A percentile compares a stretch with the other conserved stretches of the same genome.
Evolutionary conservation across 1,140 invertebrate species (phyloP).

Genomic region (Drosophila gunungcola): DNA sequence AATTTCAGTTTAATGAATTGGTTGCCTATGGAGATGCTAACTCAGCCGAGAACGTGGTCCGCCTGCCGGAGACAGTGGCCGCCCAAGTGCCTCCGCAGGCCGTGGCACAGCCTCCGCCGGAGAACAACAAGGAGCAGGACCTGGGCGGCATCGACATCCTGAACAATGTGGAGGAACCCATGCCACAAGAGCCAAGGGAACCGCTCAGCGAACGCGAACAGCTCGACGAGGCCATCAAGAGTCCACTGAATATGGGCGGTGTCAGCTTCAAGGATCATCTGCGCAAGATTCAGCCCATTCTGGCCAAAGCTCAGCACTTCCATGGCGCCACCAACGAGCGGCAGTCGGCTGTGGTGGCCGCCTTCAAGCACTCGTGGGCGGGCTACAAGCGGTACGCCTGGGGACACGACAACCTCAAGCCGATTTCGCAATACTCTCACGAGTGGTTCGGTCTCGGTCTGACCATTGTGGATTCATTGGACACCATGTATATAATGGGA

Average conservation of each 20-base stretch:
- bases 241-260: conserved; percentile 38
- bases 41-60: conserved; percentile 57
- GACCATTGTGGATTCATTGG: conserved; percentile 95
- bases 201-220: conserved; percentile 22
- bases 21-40: conserved; percentile 49
- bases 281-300: conserved; percentile 41
- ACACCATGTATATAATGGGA: conserved; percentile 97
- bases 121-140: conserved; percentile 22
- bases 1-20: conserved; percentile 42
- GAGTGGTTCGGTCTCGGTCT: conserved; percentile 97
- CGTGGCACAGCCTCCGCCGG: conserved; percentile 17
- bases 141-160: conserved; percentile 52
- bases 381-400: conserved; percentile 96
- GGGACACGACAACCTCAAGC: conserved; percentile 97
- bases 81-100: conserved; percentile 15
- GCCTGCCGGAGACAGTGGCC: conserved; percentile 49
- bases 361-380: conserved; percentile 96
- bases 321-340: conserved; percentile 90
- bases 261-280: conserved; percentile 61
- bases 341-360: conserved; percentile 92
- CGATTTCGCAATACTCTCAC: conserved; percentile 91
- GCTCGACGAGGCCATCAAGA: conserved; percentile 54
- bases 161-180: conserved; percentile 59
- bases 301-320: conserved; percentile 78
- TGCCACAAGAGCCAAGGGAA: conserved; percentile 21